These are phyloP conservation scores for Aulostomus chinensis DNA, from an alignment of 2,797 vertebrate genomes.

Conservation along the genomic window DNA sequence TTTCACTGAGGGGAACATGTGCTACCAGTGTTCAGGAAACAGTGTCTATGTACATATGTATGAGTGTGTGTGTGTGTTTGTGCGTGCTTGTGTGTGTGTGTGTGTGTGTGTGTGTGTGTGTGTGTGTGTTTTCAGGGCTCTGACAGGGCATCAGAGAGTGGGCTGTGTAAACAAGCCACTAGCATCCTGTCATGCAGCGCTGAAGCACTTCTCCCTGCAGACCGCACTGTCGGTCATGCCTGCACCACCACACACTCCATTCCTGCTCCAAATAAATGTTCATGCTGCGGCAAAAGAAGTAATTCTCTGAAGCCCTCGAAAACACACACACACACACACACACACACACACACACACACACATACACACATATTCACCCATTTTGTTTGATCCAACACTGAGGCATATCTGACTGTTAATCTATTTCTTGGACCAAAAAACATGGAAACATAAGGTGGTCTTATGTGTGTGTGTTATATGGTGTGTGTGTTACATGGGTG, in stretches of 20 bases:
- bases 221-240: constrained; percentile 2
- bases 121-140: constrained; percentile 22
- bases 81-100: not conserved
- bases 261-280: constrained; percentile 3
- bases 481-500: too few relatives aligned
- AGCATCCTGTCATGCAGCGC: constrained; percentile 44
- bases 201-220: constrained; percentile 25
- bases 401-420: too few relatives aligned
- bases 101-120: constrained; percentile 11
- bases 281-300: constrained; percentile 3
- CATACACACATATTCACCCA: too few relatives aligned
- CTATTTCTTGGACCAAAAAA: too few relatives aligned
- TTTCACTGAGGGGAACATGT: constrained; percentile 51
- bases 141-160: constrained; percentile 41
- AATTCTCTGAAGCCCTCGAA: constrained; percentile 7
- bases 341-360: too few relatives aligned
- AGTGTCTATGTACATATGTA: not conserved
- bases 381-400: too few relatives aligned
- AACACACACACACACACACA: not conserved
- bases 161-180: constrained; percentile 48
- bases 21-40: too few relatives aligned
- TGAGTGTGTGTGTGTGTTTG: not conserved
- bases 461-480: not conserved
- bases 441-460: not conserved
- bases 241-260: not conserved